Percentiles rank a stretch among this genome's conserved stretches.
These are phyloP conservation scores for Toxotes jaculatrix DNA, from an alignment of 2,113 vertebrate species.

Conservation along the genomic window DNA sequence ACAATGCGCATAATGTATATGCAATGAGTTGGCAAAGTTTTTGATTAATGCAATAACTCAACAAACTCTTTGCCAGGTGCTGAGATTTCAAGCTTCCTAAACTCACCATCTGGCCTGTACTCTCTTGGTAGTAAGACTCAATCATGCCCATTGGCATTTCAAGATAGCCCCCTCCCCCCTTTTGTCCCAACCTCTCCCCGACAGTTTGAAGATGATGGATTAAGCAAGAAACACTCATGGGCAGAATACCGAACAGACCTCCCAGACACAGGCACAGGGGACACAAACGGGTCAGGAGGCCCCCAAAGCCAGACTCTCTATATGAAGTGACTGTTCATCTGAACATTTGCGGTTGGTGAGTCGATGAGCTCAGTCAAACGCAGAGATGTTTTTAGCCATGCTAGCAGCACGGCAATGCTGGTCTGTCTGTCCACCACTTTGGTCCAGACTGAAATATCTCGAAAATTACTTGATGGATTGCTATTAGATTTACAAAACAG, in stretches of 20 bases:
- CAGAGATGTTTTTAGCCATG: not conserved
- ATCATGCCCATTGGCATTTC: slow-evolving; percentile 62
- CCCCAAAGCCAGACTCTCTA: not conserved
- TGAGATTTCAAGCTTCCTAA: slow-evolving; percentile 71
- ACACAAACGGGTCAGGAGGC: not conserved
- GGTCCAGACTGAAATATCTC: not conserved
- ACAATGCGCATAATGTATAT: slow-evolving; percentile 60
- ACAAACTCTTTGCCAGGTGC: slow-evolving; percentile 73
- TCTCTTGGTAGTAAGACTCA: slow-evolving; percentile 64
- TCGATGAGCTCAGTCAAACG: slow-evolving; percentile 6
- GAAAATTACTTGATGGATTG: not conserved
- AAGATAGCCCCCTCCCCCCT: not conserved
- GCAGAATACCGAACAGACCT: slow-evolving; percentile 2
- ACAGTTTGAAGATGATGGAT: slow-evolving; percentile 50
- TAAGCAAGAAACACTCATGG: slow-evolving; percentile 17
- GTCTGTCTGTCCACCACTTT: not conserved
- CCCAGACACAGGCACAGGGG: not conserved
- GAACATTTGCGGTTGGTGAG: slow-evolving; percentile 6
- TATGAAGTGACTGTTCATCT: not conserved
- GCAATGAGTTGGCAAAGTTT: slow-evolving; percentile 61
- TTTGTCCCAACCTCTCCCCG: slow-evolving; percentile 17
- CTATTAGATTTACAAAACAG: not conserved
- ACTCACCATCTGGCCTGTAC: slow-evolving; percentile 72
- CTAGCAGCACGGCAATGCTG: not conserved
- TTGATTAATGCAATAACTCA: slow-evolving; percentile 75